Percentiles rank a stretch among this genome's conserved stretches.
Evolutionary conservation across 2,888 invertebrate species (phyloP).

Genomic region (Nemurella pictetii): DNA sequence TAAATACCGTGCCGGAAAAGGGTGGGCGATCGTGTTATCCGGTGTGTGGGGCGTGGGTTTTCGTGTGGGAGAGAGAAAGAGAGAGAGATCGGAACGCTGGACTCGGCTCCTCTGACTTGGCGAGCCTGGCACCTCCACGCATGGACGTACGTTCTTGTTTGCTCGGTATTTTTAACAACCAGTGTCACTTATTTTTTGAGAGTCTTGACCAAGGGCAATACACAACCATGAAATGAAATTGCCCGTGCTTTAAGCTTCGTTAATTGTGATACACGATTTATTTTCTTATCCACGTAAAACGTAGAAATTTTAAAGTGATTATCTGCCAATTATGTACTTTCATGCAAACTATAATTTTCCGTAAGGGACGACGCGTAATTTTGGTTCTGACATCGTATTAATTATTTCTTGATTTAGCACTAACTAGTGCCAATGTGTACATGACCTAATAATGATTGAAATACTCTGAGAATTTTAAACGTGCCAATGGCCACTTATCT

Average conservation of each 20-base stretch:
- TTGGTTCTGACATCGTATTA: not conserved
- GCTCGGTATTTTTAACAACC: not conserved
- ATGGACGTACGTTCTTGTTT: not conserved
- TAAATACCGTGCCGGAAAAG: not conserved
- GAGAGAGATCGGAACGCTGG: not conserved
- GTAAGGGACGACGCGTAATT: not conserved
- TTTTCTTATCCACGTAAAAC: too few relatives aligned
- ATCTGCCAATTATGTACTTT: too few relatives aligned
- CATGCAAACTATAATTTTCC: too few relatives aligned
- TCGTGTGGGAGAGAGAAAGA: not conserved
- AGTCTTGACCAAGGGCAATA: not conserved
- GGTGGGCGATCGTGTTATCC: not conserved
- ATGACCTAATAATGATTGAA: not conserved
- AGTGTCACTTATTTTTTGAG: not conserved
- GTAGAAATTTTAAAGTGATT: too few relatives aligned
- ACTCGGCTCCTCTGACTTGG: not conserved
- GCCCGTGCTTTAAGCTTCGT: not conserved
- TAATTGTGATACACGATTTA: too few relatives aligned
- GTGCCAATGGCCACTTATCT: not conserved
- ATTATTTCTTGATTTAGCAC: not conserved
- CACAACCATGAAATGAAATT: not conserved
- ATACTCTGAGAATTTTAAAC: not conserved
- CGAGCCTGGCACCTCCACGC: not conserved
- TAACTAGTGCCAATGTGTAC: not conserved
- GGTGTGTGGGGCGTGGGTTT: not conserved